Conservation (phyloP, 2,113 vertebrate genomes). For the Cheirogaleus medius region DNA sequence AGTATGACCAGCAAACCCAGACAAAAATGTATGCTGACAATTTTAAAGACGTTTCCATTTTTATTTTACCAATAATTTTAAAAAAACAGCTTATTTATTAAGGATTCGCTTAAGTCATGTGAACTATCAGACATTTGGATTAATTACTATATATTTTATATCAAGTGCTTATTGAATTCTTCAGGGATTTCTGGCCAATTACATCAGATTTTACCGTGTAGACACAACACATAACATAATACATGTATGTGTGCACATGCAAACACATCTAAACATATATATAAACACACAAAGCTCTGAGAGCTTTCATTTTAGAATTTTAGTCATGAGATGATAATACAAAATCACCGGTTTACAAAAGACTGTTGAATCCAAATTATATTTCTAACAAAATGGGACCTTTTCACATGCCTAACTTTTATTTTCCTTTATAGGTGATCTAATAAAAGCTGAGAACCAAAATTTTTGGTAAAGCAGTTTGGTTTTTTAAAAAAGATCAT, state of each 20-base stretch:
- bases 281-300: not conserved
- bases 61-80: not conserved
- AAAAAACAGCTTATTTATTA: not conserved
- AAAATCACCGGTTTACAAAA: not conserved
- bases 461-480: not conserved
- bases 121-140: not conserved
- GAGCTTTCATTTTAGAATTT: not conserved
- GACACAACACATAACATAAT: not conserved
- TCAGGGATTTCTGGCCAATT: not conserved
- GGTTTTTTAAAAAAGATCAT: not conserved
- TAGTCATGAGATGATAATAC: not conserved
- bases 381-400: not conserved
- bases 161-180: not conserved
- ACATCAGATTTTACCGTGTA: not conserved
- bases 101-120: not conserved
- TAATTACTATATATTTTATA: not conserved
- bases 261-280: not conserved
- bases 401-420: not conserved
- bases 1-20: not conserved
- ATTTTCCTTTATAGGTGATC: not conserved
- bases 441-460: not conserved
- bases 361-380: not conserved
- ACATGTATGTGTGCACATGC: not conserved
- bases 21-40: not conserved
- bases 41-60: not conserved